A percentile compares a stretch with the other conserved stretches of the same genome.
These are phyloP conservation scores for Chionodraco myersi DNA, from an alignment of 2,113 vertebrate species.

Conservation along the genomic window DNA sequence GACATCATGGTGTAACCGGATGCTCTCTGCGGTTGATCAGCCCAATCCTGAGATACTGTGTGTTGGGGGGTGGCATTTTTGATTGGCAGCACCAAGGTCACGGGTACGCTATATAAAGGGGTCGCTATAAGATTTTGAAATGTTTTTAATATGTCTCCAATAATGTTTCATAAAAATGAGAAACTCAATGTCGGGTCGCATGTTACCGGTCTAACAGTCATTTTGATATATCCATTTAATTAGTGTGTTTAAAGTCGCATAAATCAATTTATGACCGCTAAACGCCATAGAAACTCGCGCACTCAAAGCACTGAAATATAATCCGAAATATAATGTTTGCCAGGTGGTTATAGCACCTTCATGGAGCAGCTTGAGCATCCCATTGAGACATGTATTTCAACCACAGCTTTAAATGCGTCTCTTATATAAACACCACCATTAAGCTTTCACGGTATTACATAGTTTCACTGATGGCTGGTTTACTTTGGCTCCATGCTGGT, in stretches of 20 bases:
- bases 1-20: slow-evolving; percentile 47
- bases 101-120: too few species aligned
- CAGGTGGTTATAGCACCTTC: not conserved
- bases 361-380: not conserved
- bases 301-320: slow-evolving; percentile 5
- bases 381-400: too few species aligned
- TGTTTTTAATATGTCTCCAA: not conserved
- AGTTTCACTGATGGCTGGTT: not conserved
- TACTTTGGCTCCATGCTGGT: not conserved
- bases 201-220: not conserved
- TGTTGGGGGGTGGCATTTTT: not conserved
- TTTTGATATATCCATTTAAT: not conserved
- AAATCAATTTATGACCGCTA: not conserved
- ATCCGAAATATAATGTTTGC: not conserved
- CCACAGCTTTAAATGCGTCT: not conserved
- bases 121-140: too few species aligned
- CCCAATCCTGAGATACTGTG: not conserved
- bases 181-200: not conserved
- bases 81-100: slow-evolving; percentile 22
- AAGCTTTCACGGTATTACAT: not conserved
- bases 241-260: not conserved
- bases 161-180: not conserved
- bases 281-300: not conserved
- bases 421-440: not conserved
- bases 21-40: slow-evolving; percentile 30